Base-by-base conservation (phyloP, 2,888 invertebrate species). In the Drosophila merina region DNA sequence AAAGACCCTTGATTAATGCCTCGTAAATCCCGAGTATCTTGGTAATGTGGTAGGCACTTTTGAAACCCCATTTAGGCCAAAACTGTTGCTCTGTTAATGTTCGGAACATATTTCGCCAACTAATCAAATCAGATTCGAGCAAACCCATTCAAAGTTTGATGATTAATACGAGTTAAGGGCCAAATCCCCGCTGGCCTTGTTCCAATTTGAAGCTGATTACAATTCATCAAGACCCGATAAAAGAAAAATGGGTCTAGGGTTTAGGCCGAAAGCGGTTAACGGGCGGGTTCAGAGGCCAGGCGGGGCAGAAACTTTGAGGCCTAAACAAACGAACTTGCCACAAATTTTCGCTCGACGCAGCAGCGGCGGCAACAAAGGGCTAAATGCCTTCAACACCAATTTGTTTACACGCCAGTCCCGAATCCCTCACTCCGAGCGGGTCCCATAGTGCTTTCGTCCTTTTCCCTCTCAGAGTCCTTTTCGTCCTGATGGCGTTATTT, bases 401-500 rank as follows among this genome's bases (percentile, higher is more conserved):
- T 86, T 80, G 86, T 80, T 86, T 83, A 79, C 83, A 78, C 80
- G 86, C 74, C 76, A 28, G 9, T 33, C 48, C 49, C 50, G 55
- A 62, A 38, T 57, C 42, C 57, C 50, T 31, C 28, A n/a, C 20
- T 20, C 20, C 20, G 20, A 20, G 20, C 20, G 20, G 20, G 3
- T n/a, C 62, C 42, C 9, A 12, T 7, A 20, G 12, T 40, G 8
- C 33, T 47, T 36, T 28, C 4, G 25, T 26, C 57, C 14, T 25
- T 30, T 44, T 6, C 58, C 50, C 42, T 10, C n/a, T 31, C 4
- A 52, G 49, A 31, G 36, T 59, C 59, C 62, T 44, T 38, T 57
- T 75, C 63, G 74, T 60, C 57, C 79, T 85, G 86, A 82, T 83
- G 83, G 80, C 72, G 86, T 86, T 83, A 83, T 83, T 83, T 86